A percentile compares a stretch with the other conserved stretches of the same genome.
Evolutionary conservation across 30 jellyfish, hydroid and myxozoan genomes (phyloP).

Genomic region (Nemopilema nomurai): DNA sequence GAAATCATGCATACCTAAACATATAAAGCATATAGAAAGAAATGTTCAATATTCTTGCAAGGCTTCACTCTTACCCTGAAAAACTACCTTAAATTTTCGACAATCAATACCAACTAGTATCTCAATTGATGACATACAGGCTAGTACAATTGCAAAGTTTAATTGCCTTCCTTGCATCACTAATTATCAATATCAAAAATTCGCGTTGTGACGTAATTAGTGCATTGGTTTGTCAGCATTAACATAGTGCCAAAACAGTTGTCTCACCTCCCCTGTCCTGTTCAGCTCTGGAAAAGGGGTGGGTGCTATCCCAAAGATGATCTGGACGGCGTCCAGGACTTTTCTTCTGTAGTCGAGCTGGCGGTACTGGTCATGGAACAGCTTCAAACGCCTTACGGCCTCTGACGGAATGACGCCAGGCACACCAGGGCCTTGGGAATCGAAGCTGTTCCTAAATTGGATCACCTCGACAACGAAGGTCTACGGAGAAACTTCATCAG

Average conservation of each 20-base stretch:
- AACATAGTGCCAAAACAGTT: not conserved
- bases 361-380: slow-evolving; percentile 57
- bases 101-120: too few species aligned
- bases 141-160: too few species aligned
- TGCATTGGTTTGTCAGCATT: not conserved
- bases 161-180: too few species aligned
- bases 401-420: slow-evolving; percentile 82
- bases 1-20: too few species aligned
- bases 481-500: slow-evolving; percentile 42
- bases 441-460: slow-evolving; percentile 87
- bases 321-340: slow-evolving; percentile 79
- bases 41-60: too few species aligned
- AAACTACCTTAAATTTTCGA: too few species aligned
- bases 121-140: not conserved
- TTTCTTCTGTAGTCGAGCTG: slow-evolving; percentile 59
- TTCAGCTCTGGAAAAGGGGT: slow-evolving; percentile 80
- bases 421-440: slow-evolving; percentile 89
- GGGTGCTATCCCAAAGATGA: slow-evolving; percentile 73
- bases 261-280: slow-evolving; percentile 78
- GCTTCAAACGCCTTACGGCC: slow-evolving; percentile 69
- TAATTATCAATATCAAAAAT: too few species aligned
- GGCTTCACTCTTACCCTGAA: too few species aligned
- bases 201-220: too few species aligned
- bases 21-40: too few species aligned
- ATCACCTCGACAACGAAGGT: slow-evolving; percentile 83